Evolutionary conservation across 92 coral and sea anemone species (phyloP).

Genomic region (Epizoanthus rinbou): DNA sequence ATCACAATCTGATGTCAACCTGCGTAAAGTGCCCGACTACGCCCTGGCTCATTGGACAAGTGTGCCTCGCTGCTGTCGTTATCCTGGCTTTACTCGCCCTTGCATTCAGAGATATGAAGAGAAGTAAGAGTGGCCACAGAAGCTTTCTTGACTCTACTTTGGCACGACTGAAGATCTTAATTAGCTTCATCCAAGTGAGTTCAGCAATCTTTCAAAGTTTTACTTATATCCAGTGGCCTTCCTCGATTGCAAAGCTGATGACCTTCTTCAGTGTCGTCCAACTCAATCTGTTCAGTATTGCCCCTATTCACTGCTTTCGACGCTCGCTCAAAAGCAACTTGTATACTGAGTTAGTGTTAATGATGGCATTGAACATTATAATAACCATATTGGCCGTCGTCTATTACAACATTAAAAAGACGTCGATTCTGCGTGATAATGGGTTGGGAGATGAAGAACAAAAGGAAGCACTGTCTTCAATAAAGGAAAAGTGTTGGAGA

Average conservation of each 20-base stretch:
- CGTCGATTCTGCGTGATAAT: neutral
- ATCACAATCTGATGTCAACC: too few species aligned
- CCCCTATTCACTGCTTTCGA: slow-evolving; percentile 52
- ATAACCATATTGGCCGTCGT: slow-evolving; percentile 16
- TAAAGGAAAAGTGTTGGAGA: slow-evolving; percentile 46
- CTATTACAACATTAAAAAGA: slow-evolving; percentile 27
- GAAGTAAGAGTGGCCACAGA: too few species aligned
- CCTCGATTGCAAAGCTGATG: slow-evolving; percentile 39
- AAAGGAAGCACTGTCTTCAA: neutral
- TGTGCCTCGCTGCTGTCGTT: too few species aligned
- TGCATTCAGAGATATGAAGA: too few species aligned
- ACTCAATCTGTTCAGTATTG: slow-evolving; percentile 49
- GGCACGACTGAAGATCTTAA: too few species aligned
- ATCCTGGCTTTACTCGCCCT: too few species aligned
- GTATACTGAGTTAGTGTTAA: slow-evolving; percentile 42
- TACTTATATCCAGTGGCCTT: slow-evolving; percentile 59
- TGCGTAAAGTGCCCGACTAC: too few species aligned
- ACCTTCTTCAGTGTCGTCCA: slow-evolving; percentile 47
- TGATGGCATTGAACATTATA: slow-evolving; percentile 28
- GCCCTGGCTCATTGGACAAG: too few species aligned
- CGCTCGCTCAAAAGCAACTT: slow-evolving; percentile 26
- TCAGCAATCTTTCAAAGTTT: slow-evolving; percentile 53
- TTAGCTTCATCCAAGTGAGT: slow-evolving; percentile 58
- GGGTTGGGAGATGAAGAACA: neutral
- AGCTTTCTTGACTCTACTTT: too few species aligned